Evolutionary conservation across 2,888 invertebrate species (phyloP), one percentile per base, ranked within the genome.

Genomic region (Sphecodes monilicornis): DNA sequence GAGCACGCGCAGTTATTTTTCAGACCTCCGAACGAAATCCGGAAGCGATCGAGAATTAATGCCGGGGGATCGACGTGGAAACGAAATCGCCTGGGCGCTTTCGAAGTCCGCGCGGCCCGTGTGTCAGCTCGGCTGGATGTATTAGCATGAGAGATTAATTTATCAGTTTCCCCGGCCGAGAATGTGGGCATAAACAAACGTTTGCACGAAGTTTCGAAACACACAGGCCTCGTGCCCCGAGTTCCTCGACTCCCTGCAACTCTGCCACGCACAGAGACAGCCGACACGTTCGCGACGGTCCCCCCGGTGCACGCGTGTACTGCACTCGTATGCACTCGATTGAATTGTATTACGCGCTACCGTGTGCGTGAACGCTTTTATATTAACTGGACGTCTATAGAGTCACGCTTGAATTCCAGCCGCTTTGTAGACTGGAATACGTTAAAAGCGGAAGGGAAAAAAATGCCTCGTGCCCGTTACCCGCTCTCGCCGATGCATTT

Each of bases 111-210:
- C 76, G 71, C 69, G 80, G 86, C 68, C 75, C 80, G 86, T 84
- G 85, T 80, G 85, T 80, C 85, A 76, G 81, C 41, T 54, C 79
- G 41, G 69, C 69, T 84, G 78, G 86, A 83, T 82, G 86, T 88
- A 90, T 90, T 90, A 90, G 90, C 90, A 88, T 86, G 85, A 66
- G 90, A 90, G 90, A 90, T 90, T 90, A 90, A 90, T 90, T 90
- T 90, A 90, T 90, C 89, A 88, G 89, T 88, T 79, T 76, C 82
- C 16, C 78, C 39, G 76, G 73, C 18, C 77, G 89, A 73, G 89
- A 85, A 88, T 83, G 90, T 85, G 85, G 84, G 82, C 76, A 88
- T 86, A 88, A 90, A 90, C 86, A 90, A 89, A 88, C 86, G 86
- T 80, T 79, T 81, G 80, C 68, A 80, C 82, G 70, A 78, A 80